Percentiles rank a stretch among this genome's conserved stretches.
Conservation (phyloP, 2,888 invertebrate genomes). For the Agrochola circellaris region DNA sequence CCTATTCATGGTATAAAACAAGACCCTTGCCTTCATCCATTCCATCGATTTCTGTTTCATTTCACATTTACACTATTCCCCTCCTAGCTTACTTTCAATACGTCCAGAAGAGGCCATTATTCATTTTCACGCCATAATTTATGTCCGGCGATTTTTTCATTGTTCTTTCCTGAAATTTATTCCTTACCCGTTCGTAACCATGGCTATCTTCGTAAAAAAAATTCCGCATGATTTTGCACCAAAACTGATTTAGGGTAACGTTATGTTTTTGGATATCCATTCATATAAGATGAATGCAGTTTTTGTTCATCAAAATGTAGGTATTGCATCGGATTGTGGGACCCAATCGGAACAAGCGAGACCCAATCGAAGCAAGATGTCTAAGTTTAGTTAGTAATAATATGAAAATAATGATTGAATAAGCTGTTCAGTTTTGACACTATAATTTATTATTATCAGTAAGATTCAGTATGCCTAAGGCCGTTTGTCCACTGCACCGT, state of each 20-base stretch:
- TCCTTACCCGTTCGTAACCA: slow-evolving; percentile 27
- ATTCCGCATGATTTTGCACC: slow-evolving; percentile 26
- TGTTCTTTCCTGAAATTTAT: slow-evolving; percentile 54
- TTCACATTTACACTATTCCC: slow-evolving; percentile 44
- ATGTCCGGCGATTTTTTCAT: slow-evolving; percentile 49
- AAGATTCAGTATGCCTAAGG: background rate
- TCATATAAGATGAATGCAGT: background rate
- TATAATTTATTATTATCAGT: background rate
- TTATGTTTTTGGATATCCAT: background rate
- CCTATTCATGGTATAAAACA: background rate
- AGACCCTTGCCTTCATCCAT: background rate
- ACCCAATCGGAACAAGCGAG: background rate
- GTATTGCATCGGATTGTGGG: background rate
- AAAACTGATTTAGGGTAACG: background rate
- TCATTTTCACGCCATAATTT: slow-evolving; percentile 58
- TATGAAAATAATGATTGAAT: background rate
- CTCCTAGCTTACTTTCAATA: slow-evolving; percentile 45
- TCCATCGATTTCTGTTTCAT: slow-evolving; percentile 42
- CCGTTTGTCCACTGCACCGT: no score
- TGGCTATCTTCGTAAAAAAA: slow-evolving; percentile 18
- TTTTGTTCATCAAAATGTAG: background rate
- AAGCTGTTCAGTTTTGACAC: background rate
- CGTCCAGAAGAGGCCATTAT: slow-evolving; percentile 44
- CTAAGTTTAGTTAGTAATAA: background rate
- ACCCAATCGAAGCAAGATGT: no score